Evolutionary conservation across 1,140 invertebrate genomes (phyloP).

Genomic region (Saccostrea cuccullata): DNA sequence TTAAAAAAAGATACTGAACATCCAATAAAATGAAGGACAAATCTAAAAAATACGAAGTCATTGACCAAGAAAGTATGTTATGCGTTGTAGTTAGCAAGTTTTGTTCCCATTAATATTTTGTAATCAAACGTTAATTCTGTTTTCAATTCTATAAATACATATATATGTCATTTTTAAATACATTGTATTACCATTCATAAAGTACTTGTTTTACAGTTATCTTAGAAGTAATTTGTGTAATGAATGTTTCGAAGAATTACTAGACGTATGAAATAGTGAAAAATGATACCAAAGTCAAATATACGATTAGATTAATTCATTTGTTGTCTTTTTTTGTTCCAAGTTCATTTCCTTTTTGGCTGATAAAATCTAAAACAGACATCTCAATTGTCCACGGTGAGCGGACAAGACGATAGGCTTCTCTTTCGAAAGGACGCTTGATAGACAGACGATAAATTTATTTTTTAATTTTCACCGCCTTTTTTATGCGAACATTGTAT

Average conservation of each 20-base stretch:
- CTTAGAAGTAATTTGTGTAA: not conserved
- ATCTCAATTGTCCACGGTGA: slow-evolving; percentile 11
- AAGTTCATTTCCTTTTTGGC: slow-evolving; percentile 37
- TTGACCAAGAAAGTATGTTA: no score
- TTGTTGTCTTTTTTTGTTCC: not conserved
- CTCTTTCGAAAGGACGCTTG: not conserved
- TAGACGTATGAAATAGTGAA: not conserved
- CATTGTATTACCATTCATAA: not conserved
- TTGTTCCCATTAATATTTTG: not conserved
- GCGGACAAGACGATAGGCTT: not conserved
- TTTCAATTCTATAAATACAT: not conserved
- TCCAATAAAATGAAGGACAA: not conserved
- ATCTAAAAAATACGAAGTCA: no score
- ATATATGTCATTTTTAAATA: not conserved
- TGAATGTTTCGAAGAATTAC: not conserved
- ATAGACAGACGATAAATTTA: slow-evolving; percentile 6
- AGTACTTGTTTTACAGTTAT: not conserved
- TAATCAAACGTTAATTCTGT: not conserved
- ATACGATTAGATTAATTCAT: slow-evolving; percentile 19
- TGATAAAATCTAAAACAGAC: not conserved
- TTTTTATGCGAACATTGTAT: not conserved
- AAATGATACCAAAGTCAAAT: slow-evolving; percentile 20
- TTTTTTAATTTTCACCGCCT: slow-evolving; percentile 22
- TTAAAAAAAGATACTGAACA: no score
- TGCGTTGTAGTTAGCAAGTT: no score